These are phyloP conservation scores for Otus scops DNA, from an alignment of 2,797 vertebrate genomes.

Conservation along the genomic window DNA sequence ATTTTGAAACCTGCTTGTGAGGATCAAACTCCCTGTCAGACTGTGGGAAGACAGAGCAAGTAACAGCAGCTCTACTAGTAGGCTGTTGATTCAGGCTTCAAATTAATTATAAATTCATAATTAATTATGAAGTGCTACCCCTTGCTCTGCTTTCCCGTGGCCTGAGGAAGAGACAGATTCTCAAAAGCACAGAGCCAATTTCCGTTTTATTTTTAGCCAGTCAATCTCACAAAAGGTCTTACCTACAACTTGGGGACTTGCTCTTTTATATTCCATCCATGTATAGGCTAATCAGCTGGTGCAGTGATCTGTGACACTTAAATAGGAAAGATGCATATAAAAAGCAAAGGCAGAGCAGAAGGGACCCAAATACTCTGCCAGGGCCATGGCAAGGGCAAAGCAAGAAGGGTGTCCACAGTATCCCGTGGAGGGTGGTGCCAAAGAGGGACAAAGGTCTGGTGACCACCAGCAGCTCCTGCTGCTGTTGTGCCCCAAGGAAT, in stretches of 20 bases:
- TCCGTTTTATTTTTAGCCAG: constrained; percentile 71
- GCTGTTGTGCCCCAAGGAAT: not conserved
- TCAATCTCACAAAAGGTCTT: constrained; percentile 67
- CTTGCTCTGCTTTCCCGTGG: constrained; percentile 50
- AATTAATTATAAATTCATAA: constrained; percentile 72
- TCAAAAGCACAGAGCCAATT: constrained; percentile 65
- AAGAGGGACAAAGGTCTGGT: not conserved
- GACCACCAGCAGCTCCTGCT: not conserved
- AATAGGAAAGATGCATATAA: constrained; percentile 58
- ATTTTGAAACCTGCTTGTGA: not conserved
- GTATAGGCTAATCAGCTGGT: constrained; percentile 62
- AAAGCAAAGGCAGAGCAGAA: constrained; percentile 45
- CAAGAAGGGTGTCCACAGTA: not conserved
- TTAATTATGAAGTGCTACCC: constrained; percentile 64
- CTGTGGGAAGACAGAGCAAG: not conserved
- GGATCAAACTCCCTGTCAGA: not conserved
- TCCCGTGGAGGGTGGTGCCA: not conserved
- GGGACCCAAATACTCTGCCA: not conserved
- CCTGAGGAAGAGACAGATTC: constrained; percentile 49
- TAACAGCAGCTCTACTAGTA: not conserved
- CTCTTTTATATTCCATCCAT: constrained; percentile 55
- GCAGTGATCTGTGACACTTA: constrained; percentile 66
- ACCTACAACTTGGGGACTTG: constrained; percentile 44
- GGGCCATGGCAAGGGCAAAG: constrained; percentile 26
- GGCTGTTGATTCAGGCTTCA: constrained; percentile 26